Evolutionary conservation across 2,113 vertebrate species (phyloP), one percentile per base, ranked within the genome.

Genomic region (Takifugu bimaculatus): DNA sequence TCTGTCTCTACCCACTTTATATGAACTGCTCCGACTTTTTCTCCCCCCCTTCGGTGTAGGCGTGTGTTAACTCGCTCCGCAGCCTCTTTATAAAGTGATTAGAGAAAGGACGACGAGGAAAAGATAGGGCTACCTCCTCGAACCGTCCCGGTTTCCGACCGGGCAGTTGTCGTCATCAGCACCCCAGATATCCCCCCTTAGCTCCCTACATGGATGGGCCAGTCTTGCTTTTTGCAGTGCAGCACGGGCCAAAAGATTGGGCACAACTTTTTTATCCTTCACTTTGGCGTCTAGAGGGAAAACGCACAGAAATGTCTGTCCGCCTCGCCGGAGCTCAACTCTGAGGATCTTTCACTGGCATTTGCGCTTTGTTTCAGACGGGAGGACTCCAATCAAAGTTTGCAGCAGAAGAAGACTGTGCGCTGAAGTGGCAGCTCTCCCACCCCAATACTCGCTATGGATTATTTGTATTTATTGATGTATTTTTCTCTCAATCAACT

Each of bases 191-290:
- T n/a, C 70, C 51, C 59, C 53, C 61, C 63, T 65, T 55, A 26
- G 60, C 69, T 85, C 86, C 76, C 85, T 89, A 87, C 85, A 90
- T 91, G 89, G 90, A 91, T 89, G 87, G 87, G 82, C 50, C 80
- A 85, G 85, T 75, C 80, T 85, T 63, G 88, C 80, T 87, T 68
- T 79, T 50, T 86, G 81, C 85, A 90, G 84, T 85, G 80, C 85
- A 88, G 78, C 80, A 72, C 80, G 83, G 88, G 88, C 88, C 89
- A 75, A 85, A 86, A 82, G 87, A 85, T 73, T 84, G 85, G 68
- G 83, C 83, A 75, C 76, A 80, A 74, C 83, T 81, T 78, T 80
- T 78, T 74, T 78, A 75, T 80, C 83, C 81, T 79, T 84, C 68
- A 79, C 60, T 85, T 78, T 83, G 64, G 75, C 63, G 81, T 84